phyloP scores from a whole-genome alignment of 2,113 vertebrate species.

The Nicator chloris region DNA sequence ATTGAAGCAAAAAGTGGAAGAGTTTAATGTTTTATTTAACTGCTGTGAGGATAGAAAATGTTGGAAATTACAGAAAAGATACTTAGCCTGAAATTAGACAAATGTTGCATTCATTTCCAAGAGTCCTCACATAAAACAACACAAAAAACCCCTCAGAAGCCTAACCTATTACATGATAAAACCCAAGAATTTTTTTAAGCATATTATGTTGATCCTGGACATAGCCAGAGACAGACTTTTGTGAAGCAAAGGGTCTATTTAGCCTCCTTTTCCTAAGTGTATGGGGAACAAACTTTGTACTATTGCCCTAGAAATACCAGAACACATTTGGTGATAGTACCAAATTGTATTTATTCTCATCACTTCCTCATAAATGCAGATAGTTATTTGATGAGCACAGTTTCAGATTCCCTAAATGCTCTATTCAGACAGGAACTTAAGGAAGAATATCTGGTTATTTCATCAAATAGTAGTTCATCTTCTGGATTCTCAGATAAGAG shows the following conservation, averaged over 20 bases:
- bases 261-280: not conserved
- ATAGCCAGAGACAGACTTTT: not conserved
- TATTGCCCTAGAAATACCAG: not conserved
- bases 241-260: not conserved
- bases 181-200: not conserved
- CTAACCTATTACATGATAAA: not conserved
- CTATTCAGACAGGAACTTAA: conserved; percentile 45
- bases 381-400: conserved; percentile 30
- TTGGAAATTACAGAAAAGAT: not conserved
- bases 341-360: not conserved
- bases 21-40: not conserved
- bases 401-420: conserved; percentile 28
- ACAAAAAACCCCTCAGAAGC: too few relatives aligned
- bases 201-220: not conserved
- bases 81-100: not conserved
- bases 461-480: conserved; percentile 40
- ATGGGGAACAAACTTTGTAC: not conserved
- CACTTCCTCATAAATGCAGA: conserved; percentile 31
- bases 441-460: conserved; percentile 56
- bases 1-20: not conserved
- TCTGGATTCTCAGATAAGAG: conserved; percentile 34
- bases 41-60: not conserved
- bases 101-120: not conserved
- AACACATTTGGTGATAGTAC: not conserved
- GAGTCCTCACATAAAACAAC: not conserved